Conservation (phyloP, 2,888 invertebrate species). For the Netelia inedita region DNA sequence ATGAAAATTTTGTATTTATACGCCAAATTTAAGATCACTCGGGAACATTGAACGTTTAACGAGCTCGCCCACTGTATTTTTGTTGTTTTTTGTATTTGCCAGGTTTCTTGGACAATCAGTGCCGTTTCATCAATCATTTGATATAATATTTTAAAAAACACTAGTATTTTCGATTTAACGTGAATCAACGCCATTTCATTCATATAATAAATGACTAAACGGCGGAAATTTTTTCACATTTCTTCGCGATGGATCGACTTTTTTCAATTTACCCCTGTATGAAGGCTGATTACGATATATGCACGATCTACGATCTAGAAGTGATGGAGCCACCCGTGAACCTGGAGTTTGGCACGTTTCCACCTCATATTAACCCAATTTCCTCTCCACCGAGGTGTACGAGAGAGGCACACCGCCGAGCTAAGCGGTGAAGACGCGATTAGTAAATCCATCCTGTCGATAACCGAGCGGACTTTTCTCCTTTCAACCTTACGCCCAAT, state of each 20-base stretch:
- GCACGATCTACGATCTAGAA: slow-evolving; percentile 47
- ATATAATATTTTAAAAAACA: neutral
- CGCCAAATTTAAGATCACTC: slow-evolving; percentile 3
- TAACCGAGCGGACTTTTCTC: slow-evolving; percentile 61
- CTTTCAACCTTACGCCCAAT: slow-evolving; percentile 37
- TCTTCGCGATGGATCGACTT: slow-evolving; percentile 14
- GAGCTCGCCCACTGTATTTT: neutral
- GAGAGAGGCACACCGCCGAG: slow-evolving; percentile 49
- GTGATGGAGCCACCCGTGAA: slow-evolving; percentile 54
- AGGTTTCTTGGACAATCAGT: no score
- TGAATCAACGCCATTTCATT: no score
- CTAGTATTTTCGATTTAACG: no score
- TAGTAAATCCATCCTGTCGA: slow-evolving; percentile 74
- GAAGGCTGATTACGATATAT: slow-evolving; percentile 1
- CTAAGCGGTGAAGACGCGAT: slow-evolving; percentile 72
- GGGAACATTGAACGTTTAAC: slow-evolving; percentile 7
- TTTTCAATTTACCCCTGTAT: slow-evolving; percentile 30
- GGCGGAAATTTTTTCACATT: neutral
- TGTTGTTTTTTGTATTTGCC: neutral
- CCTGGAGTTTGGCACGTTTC: slow-evolving; percentile 78
- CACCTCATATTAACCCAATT: slow-evolving; percentile 82
- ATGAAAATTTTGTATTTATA: slow-evolving; percentile 32
- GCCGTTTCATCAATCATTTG: neutral
- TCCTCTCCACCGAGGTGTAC: slow-evolving; percentile 63
- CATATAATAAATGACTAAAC: neutral